Base-by-base conservation (phyloP, 2,888 invertebrate genomes). In the Aleiodes testaceus region DNA sequence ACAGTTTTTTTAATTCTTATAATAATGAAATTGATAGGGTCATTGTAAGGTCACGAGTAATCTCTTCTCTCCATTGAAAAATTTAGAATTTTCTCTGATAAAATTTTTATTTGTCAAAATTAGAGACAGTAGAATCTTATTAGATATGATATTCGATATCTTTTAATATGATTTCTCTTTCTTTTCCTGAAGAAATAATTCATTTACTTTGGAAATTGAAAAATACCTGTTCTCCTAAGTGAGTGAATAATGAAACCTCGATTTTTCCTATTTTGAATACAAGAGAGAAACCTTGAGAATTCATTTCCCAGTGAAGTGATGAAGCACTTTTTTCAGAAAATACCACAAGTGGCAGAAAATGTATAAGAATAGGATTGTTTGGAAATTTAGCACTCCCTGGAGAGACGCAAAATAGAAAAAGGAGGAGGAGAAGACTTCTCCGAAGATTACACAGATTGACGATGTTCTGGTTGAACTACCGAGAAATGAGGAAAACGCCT, bases 311-410 rank as follows among this genome's bases (percentile, higher is more conserved):
- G 36, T 59, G 12, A 11, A 12, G 49, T 70, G 65, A 70, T 72
- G 61, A 63, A 53, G 61, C 74, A 73, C 44, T 69, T 72, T 72
- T 66, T 22, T 47, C 49, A 20, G 73, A 44, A 6, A 50, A 11
- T 66, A 18, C 66, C 26, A 44, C 9, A 44, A 63, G 45, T 42
- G 18, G 42, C 36, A 22, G 49, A 50, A 50, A 50, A 22, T 16
- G 47, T 26, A 3, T 11, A 50, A 44, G 44, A 50, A 50, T 20
- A 14, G 18, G 63, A 42, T 18, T 49, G 16, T 22, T 42, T 49
- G 50, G 18, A 50, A 64, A 52, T 42, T 20, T 64, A 36, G 7
- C 50, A 4, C 16, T 50, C 50, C 45, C 42, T 11, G 9, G 44
- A 16, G 53, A 55, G 36, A 53, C 11, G 16, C 30, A 20, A 11